phyloP scores from a whole-genome alignment of 2,888 invertebrate genomes.

The Yponomeuta malinellus region DNA sequence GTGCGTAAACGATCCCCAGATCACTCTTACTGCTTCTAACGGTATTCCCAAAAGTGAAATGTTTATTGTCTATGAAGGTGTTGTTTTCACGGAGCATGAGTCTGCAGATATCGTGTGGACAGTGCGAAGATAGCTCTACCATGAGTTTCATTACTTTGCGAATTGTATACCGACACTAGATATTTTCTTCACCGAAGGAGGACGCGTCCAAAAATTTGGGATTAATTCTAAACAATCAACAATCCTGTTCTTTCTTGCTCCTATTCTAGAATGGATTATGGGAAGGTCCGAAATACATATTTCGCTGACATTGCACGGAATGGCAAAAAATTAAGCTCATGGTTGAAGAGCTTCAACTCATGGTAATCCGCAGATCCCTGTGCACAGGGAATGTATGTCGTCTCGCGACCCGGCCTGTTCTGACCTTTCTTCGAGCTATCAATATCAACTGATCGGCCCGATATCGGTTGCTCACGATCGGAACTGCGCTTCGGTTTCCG shows the following conservation, averaged over 20 bases:
- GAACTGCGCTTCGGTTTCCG: slow-evolving; percentile 11
- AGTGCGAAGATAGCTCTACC: slow-evolving; percentile 22
- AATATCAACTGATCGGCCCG: slow-evolving; percentile 2
- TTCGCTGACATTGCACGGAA: no score
- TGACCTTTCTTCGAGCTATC: slow-evolving; percentile 33
- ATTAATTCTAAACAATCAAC: no score
- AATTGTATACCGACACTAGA: neutral
- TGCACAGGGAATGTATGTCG: slow-evolving; percentile 29
- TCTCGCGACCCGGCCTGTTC: slow-evolving; percentile 27
- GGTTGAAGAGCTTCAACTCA: neutral
- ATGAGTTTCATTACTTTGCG: neutral
- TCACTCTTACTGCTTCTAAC: slow-evolving; percentile 22
- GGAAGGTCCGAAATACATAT: no score
- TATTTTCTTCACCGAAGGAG: neutral
- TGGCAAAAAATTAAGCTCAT: no score
- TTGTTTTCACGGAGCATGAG: slow-evolving; percentile 60
- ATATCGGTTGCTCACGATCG: slow-evolving; percentile 5
- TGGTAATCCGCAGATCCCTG: neutral
- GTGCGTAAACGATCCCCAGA: slow-evolving; percentile 16
- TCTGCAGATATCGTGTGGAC: slow-evolving; percentile 32
- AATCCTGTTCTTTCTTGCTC: no score
- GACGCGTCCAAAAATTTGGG: no score
- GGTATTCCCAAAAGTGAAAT: slow-evolving; percentile 52
- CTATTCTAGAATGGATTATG: no score
- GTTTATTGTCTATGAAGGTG: slow-evolving; percentile 39